A percentile compares a stretch with the other conserved stretches of the same genome.
These are phyloP conservation scores for Emys orbicularis DNA, from an alignment of 2,797 vertebrate genomes.

Conservation along the genomic window DNA sequence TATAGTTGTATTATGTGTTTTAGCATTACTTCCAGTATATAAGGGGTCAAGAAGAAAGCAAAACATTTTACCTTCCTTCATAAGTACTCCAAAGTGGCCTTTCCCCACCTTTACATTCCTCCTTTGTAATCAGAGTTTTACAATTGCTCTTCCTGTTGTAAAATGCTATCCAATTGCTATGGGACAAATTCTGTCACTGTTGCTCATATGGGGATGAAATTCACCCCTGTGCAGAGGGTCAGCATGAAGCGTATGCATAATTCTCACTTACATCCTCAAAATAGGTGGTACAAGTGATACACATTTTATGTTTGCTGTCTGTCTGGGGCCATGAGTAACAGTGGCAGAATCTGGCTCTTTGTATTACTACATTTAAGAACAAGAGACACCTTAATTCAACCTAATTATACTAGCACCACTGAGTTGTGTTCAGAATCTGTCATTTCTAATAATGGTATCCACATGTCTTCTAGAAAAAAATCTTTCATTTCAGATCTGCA, in stretches of 20 bases:
- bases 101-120: not conserved
- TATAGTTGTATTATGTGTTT: not conserved
- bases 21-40: not conserved
- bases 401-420: not conserved
- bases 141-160: constrained; percentile 25
- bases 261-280: not conserved
- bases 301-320: not conserved
- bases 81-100: not conserved
- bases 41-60: not conserved
- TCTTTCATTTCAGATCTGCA: constrained; percentile 42
- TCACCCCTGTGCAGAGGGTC: constrained; percentile 17
- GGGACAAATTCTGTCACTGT: not conserved
- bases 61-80: not conserved
- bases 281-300: not conserved
- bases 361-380: not conserved
- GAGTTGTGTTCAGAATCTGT: constrained; percentile 18
- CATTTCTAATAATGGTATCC: constrained; percentile 16
- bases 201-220: not conserved
- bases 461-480: constrained; percentile 45
- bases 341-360: not conserved
- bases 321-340: constrained; percentile 7
- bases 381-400: not conserved
- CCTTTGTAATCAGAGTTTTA: too few relatives aligned
- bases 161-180: not conserved
- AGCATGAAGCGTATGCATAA: not conserved